A percentile compares a stretch with the other conserved stretches of the same genome.
These are phyloP conservation scores for Pantherophis vulpinus DNA, from an alignment of 2,797 vertebrate species.

Conservation along the genomic window DNA sequence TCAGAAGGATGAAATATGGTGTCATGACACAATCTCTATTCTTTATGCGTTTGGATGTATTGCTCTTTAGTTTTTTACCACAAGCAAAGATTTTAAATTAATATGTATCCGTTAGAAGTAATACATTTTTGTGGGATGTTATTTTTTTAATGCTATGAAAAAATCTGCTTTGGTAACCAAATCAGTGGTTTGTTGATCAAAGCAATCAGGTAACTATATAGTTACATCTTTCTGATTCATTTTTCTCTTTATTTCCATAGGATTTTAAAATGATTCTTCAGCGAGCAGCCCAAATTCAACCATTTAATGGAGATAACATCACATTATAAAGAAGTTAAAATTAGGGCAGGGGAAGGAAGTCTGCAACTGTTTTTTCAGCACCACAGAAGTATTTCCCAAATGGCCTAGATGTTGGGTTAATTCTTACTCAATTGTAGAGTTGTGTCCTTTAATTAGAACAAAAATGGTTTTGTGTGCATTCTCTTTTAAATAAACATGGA, in stretches of 20 bases:
- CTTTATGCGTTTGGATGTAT: neutral
- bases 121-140: neutral
- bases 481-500: slow-evolving; percentile 32
- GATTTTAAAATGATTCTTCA: slow-evolving; percentile 66
- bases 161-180: neutral
- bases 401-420: neutral
- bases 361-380: neutral
- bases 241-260: slow-evolving; percentile 61
- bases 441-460: neutral
- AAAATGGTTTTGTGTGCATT: slow-evolving; percentile 15
- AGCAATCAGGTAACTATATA: neutral
- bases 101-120: neutral
- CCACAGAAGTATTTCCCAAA: neutral
- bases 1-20: neutral
- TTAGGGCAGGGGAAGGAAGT: slow-evolving; percentile 6
- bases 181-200: neutral
- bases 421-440: neutral
- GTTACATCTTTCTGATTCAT: slow-evolving; percentile 30
- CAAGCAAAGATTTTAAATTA: neutral
- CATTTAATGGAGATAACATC: slow-evolving; percentile 38
- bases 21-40: neutral
- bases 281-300: slow-evolving; percentile 40
- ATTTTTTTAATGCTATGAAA: neutral
- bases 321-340: neutral
- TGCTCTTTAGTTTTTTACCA: neutral